phyloP scores from a whole-genome alignment of 2,797 vertebrate species.

The Garrulus glandarius region DNA sequence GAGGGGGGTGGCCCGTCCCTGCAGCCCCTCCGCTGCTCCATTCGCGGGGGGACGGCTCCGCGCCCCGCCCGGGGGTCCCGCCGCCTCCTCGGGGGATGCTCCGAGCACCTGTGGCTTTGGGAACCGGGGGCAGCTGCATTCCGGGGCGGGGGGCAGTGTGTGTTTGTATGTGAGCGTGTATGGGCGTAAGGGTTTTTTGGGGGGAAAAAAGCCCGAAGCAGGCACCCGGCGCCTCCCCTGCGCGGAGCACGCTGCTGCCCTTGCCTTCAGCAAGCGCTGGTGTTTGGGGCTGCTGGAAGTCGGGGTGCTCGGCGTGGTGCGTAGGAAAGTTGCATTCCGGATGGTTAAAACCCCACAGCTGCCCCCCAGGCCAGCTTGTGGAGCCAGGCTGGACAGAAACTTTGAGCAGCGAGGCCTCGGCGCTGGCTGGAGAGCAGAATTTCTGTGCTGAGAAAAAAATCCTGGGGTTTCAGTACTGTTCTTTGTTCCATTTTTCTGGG shows the following conservation, averaged over 20 bases:
- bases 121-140: accelerated
- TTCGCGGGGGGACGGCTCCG: not conserved
- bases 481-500: not conserved
- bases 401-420: conserved; percentile 2
- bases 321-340: not conserved
- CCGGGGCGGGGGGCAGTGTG: not conserved
- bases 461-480: not conserved
- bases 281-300: not conserved
- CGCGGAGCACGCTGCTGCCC: not conserved
- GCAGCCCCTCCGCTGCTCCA: too few species aligned
- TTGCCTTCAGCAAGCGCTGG: not conserved
- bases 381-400: not conserved
- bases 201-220: accelerated
- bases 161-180: accelerated
- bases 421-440: not conserved
- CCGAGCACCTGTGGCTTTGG: conserved; percentile 26
- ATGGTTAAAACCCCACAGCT: not conserved
- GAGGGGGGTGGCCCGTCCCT: too few species aligned
- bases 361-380: not conserved
- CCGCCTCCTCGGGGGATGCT: not conserved
- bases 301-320: not conserved
- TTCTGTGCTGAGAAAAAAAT: not conserved
- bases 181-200: accelerated
- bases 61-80: not conserved
- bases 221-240: not conserved